Percentiles rank a stretch among this genome's conserved stretches.
These are phyloP conservation scores for Ooceraea biroi DNA, from an alignment of 1,140 invertebrate species.

Conservation along the genomic window DNA sequence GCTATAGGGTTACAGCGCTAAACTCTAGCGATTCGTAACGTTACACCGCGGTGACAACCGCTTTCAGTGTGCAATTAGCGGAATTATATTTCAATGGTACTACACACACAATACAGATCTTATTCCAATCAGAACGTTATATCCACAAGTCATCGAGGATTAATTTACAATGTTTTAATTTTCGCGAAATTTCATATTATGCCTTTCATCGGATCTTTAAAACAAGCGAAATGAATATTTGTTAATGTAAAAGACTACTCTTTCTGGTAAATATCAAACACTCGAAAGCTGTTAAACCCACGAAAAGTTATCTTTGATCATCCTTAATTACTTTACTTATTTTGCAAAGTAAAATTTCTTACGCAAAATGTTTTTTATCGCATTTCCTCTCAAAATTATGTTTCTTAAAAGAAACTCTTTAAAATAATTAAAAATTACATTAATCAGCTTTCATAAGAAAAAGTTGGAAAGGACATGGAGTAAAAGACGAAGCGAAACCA, in stretches of 20 bases:
- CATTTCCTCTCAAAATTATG: neutral
- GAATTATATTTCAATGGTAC: constrained; percentile 42
- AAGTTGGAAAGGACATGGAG: neutral
- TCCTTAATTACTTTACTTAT: no score
- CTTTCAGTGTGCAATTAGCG: constrained; percentile 56
- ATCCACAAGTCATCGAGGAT: neutral
- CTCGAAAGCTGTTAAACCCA: no score
- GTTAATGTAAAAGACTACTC: neutral
- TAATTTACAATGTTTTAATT: neutral
- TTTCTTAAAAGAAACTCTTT: neutral
- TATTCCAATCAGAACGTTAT: constrained; percentile 24
- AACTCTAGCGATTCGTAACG: constrained; percentile 55
- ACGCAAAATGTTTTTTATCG: neutral
- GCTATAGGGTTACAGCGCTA: constrained; percentile 37
- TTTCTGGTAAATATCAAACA: no score
- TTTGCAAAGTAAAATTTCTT: no score
- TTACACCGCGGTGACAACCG: constrained; percentile 43
- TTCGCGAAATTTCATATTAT: neutral
- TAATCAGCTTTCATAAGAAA: neutral
- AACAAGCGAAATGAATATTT: neutral
- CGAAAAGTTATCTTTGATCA: no score
- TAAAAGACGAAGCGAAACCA: constrained; percentile 2
- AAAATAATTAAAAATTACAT: neutral
- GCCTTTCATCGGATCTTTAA: neutral
- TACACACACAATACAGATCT: neutral